These are phyloP conservation scores for Darevskia mixta DNA, from an alignment of 2,797 vertebrate genomes.

Conservation along the genomic window DNA sequence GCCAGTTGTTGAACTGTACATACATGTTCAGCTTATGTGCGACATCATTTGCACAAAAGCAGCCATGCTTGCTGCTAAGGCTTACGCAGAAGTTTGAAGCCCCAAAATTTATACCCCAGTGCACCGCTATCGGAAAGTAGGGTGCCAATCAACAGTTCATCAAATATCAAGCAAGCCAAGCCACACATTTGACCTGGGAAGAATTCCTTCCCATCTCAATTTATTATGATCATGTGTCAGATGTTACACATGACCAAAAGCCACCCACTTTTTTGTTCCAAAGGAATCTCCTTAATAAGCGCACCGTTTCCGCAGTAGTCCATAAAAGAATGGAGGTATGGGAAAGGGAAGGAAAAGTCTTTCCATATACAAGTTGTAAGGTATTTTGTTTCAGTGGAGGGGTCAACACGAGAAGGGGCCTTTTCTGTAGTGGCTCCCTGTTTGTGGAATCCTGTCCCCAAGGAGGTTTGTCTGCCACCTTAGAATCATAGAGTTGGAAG, in stretches of 20 bases:
- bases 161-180: background rate
- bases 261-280: background rate
- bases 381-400: background rate
- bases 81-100: background rate
- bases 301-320: too few relatives aligned
- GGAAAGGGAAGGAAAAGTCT: background rate
- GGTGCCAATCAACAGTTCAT: background rate
- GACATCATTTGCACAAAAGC: background rate
- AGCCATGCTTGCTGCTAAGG: background rate
- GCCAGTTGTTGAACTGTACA: background rate
- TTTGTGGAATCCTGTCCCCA: too few relatives aligned
- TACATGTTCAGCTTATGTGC: background rate
- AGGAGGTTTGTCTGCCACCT: too few relatives aligned
- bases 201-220: background rate
- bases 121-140: background rate
- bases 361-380: background rate
- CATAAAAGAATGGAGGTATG: background rate
- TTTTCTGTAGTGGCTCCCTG: too few relatives aligned
- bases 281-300: background rate
- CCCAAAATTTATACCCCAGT: background rate
- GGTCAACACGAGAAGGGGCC: background rate
- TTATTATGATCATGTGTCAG: background rate
- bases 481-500: too few relatives aligned
- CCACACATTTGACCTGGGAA: background rate
- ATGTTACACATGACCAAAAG: background rate